Evolutionary conservation across 2,113 vertebrate genomes (phyloP).

Genomic region (Morone chrysops): DNA sequence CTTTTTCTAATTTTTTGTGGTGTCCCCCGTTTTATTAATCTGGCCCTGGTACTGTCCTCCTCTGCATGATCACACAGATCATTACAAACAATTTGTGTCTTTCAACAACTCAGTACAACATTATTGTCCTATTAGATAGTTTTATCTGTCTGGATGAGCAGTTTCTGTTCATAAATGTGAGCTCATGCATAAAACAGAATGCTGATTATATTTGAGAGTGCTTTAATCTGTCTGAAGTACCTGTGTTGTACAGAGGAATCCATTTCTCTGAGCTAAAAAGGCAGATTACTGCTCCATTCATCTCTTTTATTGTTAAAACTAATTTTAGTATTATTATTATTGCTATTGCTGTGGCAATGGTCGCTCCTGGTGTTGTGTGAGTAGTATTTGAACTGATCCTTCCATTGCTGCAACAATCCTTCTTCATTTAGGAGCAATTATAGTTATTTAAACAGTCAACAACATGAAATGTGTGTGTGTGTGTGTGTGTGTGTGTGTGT

Average conservation of each 20-base stretch:
- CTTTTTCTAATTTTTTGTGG: too few species aligned
- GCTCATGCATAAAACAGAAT: neutral
- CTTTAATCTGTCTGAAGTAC: neutral
- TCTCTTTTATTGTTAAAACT: neutral
- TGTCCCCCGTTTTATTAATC: too few species aligned
- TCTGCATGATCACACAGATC: neutral
- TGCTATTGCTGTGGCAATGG: neutral
- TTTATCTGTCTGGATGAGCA: neutral
- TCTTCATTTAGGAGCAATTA: neutral
- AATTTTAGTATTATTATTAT: neutral
- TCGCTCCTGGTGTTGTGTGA: neutral
- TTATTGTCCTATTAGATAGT: neutral
- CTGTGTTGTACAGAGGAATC: neutral
- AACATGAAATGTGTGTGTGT: neutral
- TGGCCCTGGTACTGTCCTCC: neutral
- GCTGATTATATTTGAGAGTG: neutral
- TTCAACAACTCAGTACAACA: neutral
- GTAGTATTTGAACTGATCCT: neutral
- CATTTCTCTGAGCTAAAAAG: neutral
- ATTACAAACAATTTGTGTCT: neutral
- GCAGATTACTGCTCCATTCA: neutral
- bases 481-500: slow-evolving; percentile 9
- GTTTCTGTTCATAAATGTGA: neutral
- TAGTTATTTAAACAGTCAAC: neutral
- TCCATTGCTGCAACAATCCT: neutral